Base-by-base conservation (phyloP, 2,888 invertebrate genomes). In the Erebia palarica region DNA sequence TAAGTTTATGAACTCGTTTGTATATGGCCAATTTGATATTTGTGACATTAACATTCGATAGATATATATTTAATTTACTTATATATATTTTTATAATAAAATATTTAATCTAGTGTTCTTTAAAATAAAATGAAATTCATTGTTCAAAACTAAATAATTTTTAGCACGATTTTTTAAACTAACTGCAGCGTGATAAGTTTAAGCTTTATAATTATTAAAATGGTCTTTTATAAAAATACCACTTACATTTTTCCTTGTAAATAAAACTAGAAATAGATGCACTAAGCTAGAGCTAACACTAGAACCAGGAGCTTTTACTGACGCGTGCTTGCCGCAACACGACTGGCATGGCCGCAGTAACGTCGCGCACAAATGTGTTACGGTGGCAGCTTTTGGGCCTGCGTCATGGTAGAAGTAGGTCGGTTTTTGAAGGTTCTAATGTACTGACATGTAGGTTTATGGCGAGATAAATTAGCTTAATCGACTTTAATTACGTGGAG, bases 261-360 rank as follows among this genome's bases (percentile, higher is more conserved):
- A 66, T 67, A 64, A 53, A 68, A 64, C 47, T 63, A 74, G 65
- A 57, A 55, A 65, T 70, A 63, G 36, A 18, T 76, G 59, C 63
- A 65, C 51, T 47, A 65, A 68, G 69, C 57, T 27, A 65, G 74
- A 68, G 69, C 57, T 27, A 65, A 74, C 66, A 71, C 70, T 76
- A 78, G 77, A 75, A 78, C 79, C 78, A 76, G 67, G 73, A 77
- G 79, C 79, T 79, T 79, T 78, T 78, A 79, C 76, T 78, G 80
- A 79, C 84, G 81, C 84, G 87, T 82, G 82, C 79, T 84, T 91
- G 88, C 88, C 87, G 91, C 91, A 92, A 88, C 89, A 83, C 86
- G 78, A 87, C 85, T 87, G 86, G 82, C 77, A 79, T 82, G 88
- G 90, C 91, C 88, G 92, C 92, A 93, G 92, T 93, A 87, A 83